A percentile compares a stretch with the other conserved stretches of the same genome.
Evolutionary conservation across 2,113 vertebrate species (phyloP).

Genomic region (Odontophorus gujanensis): DNA sequence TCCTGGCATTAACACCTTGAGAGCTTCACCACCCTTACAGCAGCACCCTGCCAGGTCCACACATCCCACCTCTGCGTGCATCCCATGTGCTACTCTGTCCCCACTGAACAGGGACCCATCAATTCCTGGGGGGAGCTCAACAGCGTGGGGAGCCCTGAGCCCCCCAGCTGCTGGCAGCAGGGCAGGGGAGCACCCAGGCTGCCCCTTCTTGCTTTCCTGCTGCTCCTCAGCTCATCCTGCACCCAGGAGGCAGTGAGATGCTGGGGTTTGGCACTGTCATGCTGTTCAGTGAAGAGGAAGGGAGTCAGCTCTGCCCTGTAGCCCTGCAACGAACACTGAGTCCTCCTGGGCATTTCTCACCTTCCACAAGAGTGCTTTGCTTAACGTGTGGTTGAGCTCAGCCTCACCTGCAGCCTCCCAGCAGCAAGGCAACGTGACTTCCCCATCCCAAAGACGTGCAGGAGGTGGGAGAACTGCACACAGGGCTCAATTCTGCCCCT

Average conservation of each 20-base stretch:
- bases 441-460: neutral
- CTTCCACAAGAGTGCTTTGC: no score
- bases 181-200: neutral
- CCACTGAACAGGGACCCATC: no score
- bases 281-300: neutral
- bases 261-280: neutral
- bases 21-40: neutral
- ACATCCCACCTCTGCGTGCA: no score
- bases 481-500: neutral
- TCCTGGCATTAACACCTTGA: fast-evolving
- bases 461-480: no score
- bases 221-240: neutral
- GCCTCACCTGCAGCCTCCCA: neutral
- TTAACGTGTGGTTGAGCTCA: neutral
- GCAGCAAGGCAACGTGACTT: neutral
- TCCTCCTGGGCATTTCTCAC: neutral
- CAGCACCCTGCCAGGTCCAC: fast-evolving
- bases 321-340: neutral
- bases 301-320: neutral
- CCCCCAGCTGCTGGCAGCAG: neutral
- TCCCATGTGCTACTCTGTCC: no score
- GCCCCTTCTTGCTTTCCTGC: no score
- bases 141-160: neutral
- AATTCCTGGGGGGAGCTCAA: no score
- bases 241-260: neutral